Evolutionary conservation across 1,140 invertebrate species (phyloP), one percentile per base, ranked within the genome.

Genomic region (Wiebesia pumilae): DNA sequence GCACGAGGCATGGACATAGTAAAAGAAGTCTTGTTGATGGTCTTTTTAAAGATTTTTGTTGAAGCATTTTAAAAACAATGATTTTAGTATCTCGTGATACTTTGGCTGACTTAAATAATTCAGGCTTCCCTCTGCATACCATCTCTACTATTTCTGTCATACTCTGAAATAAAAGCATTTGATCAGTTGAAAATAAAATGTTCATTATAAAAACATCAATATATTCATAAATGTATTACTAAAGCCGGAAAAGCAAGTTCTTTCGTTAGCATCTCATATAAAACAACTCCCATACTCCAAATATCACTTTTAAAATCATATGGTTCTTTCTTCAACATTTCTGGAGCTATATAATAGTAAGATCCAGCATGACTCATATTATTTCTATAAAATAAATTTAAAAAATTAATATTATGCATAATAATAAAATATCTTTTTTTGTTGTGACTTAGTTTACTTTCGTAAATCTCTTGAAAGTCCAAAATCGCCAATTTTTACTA

Each of bases 271-370:
- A 97, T 94, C 90, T 98, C 97, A 92, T 97, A 98, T 19, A 98
- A 91, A 87, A 98, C 95, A 91, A 97, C 97, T 7, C 97, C 97
- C 81, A 97, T 93, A 30, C 97, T 96, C 97, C 97, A 98, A 87
- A 98, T 95, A 90, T 98, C 97, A 88, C 95, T 96, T 93, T 97
- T 97, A 12, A 94, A 94, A 91, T 96, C 95, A 88, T 97, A 97
- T 43, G 95, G 94, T 90, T 96, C 95, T 62, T 96, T 96, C 92
- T 96, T 95, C 89, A 97, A 96, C 69, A 98, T 92, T 94, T 98
- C 98, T 58, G 97, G 98, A 21, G 97, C 97, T 91, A 98, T 95
- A 93, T 98, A 98, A 92, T 96, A 96, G 79, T 96, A 97, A 62
- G 97, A 98, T 67, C 97, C 97, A 83, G 97, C 97, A 38, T 97